Percentiles rank a stretch among this genome's conserved stretches.
Evolutionary conservation across 1,140 invertebrate species (phyloP).

Genomic region (Holotrichia oblita): DNA sequence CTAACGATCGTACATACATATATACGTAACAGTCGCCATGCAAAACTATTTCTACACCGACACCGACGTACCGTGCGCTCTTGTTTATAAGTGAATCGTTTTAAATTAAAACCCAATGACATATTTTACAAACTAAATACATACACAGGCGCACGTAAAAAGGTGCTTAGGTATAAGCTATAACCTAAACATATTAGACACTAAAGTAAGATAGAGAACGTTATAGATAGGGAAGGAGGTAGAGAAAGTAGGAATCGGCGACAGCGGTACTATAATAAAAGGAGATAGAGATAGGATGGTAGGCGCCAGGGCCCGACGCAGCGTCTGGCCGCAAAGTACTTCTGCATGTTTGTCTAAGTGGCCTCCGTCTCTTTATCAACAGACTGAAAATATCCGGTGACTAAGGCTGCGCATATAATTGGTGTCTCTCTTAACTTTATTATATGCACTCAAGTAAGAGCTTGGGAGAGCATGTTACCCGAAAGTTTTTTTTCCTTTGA

Average conservation of each 20-base stretch:
- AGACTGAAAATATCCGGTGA: constrained; percentile 41
- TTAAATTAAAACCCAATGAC: constrained; percentile 37
- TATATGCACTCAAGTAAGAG: constrained; percentile 35
- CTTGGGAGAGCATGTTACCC: background rate
- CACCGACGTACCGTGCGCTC: background rate
- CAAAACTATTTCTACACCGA: constrained; percentile 30
- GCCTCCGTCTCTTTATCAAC: constrained; percentile 37
- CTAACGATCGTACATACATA: constrained; percentile 19
- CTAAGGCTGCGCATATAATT: constrained; percentile 38
- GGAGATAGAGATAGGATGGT: constrained; percentile 30
- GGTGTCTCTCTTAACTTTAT: constrained; percentile 41
- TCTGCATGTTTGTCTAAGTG: constrained; percentile 41
- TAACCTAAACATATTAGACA: constrained; percentile 9
- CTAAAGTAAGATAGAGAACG: constrained; percentile 1
- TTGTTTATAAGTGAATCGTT: constrained; percentile 26
- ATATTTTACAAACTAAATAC: constrained; percentile 36
- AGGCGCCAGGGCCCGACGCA: constrained; percentile 39
- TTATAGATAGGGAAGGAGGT: background rate
- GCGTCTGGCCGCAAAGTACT: constrained; percentile 40
- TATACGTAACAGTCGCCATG: constrained; percentile 30
- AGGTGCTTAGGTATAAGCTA: constrained; percentile 7
- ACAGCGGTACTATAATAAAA: constrained; percentile 19
- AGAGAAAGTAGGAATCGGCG: constrained; percentile 31
- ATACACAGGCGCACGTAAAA: background rate
- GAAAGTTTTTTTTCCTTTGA: constrained; percentile 15